Base-by-base conservation (phyloP, 2,113 vertebrate species). In the Cyphomyrus discorhynchus region DNA sequence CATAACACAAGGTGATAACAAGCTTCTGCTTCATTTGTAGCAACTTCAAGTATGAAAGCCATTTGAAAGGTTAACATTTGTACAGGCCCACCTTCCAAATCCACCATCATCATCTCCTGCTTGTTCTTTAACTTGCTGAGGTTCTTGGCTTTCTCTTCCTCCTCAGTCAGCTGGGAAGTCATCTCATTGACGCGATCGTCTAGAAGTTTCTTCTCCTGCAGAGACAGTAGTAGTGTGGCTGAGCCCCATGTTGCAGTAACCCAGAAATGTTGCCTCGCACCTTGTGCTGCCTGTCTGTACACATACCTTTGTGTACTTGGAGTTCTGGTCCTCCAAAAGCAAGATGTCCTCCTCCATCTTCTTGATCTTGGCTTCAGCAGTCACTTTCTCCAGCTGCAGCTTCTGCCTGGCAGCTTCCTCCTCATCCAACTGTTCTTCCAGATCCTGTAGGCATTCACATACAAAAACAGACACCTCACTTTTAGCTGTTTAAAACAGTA, bases 271-370 rank as follows among this genome's bases (percentile, higher is more conserved):
- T 35, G 27, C 31, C 35, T 5, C 46, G 5, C 27, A 39, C 6
- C 66, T 11, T 15, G 21, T 89, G 7, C 42, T 42, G 24, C 35
- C 45, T 49, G 82, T 52, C 35, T 1, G 58, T 5, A n/a, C 58
- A 62, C 93, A 94, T 90, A 99, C 98, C 97, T 99, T 99, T 88
- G 97, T 92, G 82, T 98, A 98, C 91, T 99, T 99, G 86, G 98
- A 99, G 93, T 99, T 99, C 85, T 99, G 98, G 96, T 99, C 98
- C 92, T 99, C 98, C 2, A 99, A 91, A 88, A 98, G 94, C 5
- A 99, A 95, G 92, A 99, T 97, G 91, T 99, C 98, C 93, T 99
- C 98, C 88, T 99, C 98, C 97, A 99, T 98, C 94, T 99, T 99
- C 93, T 99, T 99, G 91, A 99, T 98, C 93, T 99, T 99, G 0